Conservation (phyloP, 2,113 vertebrate genomes). For the Myxocyprinus asiaticus region DNA sequence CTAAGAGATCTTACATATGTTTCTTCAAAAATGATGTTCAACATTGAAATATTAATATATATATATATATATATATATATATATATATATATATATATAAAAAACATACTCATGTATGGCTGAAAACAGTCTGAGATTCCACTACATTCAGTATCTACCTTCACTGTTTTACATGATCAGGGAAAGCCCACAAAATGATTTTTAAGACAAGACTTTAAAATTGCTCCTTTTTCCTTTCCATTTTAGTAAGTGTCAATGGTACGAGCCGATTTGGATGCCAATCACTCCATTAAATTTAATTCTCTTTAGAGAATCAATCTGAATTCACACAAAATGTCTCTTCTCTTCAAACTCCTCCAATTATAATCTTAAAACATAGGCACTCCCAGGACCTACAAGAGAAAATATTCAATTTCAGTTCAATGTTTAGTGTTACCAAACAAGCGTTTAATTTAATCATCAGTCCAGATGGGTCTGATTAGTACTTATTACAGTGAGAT, state of each 20-base stretch:
- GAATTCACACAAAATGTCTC: slow-evolving; percentile 95
- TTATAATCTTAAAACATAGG: slow-evolving; percentile 95
- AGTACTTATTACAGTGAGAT: slow-evolving; percentile 16
- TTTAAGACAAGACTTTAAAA: slow-evolving; percentile 69
- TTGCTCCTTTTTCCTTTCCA: slow-evolving; percentile 53
- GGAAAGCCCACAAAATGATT: slow-evolving; percentile 79
- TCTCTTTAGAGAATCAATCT: slow-evolving; percentile 89
- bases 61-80: slow-evolving; percentile 54
- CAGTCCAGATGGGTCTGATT: slow-evolving; percentile 42
- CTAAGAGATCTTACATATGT: slow-evolving; percentile 68
- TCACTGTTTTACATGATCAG: slow-evolving; percentile 53
- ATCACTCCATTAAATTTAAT: slow-evolving; percentile 82
- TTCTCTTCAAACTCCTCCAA: slow-evolving; percentile 81
- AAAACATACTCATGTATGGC: slow-evolving; percentile 58
- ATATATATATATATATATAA: slow-evolving; percentile 27
- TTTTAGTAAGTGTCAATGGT: slow-evolving; percentile 87
- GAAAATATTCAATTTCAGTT: slow-evolving; percentile 57
- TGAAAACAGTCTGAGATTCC: slow-evolving; percentile 64
- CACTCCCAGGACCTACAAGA: slow-evolving; percentile 94
- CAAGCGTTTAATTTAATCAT: slow-evolving; percentile 35
- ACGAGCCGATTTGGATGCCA: slow-evolving; percentile 88
- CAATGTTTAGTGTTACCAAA: slow-evolving; percentile 55
- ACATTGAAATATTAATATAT: slow-evolving; percentile 56
- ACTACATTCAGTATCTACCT: slow-evolving; percentile 73
- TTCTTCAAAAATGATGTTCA: slow-evolving; percentile 68